Percentiles rank a stretch among this genome's conserved stretches.
Conservation (phyloP, 2,113 vertebrate genomes). For the Toxotes chatareus region DNA sequence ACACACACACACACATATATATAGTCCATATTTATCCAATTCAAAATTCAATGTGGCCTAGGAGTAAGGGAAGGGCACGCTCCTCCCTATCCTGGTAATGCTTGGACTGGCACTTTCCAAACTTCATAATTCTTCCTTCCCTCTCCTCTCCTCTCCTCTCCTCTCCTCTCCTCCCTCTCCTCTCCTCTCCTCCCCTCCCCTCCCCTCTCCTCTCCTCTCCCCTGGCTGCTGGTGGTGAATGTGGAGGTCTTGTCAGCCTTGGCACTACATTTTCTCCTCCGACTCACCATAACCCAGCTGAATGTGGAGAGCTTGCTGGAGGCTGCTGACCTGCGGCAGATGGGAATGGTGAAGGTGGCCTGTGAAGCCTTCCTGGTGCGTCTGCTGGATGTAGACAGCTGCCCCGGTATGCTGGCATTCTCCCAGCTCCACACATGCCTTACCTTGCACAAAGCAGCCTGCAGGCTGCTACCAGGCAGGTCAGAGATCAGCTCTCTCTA, state of each 20-base stretch:
- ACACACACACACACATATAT: no score
- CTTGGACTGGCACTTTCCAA: no score
- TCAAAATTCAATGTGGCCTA: neutral
- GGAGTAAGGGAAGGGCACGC: neutral
- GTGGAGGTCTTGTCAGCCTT: conserved; percentile 51
- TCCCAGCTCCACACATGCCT: conserved; percentile 82
- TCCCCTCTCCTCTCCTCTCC: no score
- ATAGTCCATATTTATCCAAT: neutral
- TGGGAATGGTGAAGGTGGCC: conserved; percentile 83
- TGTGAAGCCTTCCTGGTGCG: conserved; percentile 38
- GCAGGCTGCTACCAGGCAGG: conserved; percentile 76
- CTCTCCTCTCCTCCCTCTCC: no score
- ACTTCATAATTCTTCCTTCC: no score
- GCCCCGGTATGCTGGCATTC: conserved; percentile 87
- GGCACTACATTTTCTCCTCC: conserved; percentile 68
- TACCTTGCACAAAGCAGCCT: conserved; percentile 84
- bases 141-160: neutral
- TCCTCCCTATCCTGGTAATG: no score
- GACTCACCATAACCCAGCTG: conserved; percentile 85
- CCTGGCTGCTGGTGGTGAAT: conserved; percentile 70
- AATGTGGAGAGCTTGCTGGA: conserved; percentile 86
- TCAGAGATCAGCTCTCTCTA: conserved; percentile 35
- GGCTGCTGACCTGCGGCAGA: conserved; percentile 86
- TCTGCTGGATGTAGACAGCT: conserved; percentile 76
- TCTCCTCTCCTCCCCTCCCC: neutral